A percentile compares a stretch with the other conserved stretches of the same genome.
phyloP scores from a whole-genome alignment of 2,113 vertebrate species.

The Zingel zingel region DNA sequence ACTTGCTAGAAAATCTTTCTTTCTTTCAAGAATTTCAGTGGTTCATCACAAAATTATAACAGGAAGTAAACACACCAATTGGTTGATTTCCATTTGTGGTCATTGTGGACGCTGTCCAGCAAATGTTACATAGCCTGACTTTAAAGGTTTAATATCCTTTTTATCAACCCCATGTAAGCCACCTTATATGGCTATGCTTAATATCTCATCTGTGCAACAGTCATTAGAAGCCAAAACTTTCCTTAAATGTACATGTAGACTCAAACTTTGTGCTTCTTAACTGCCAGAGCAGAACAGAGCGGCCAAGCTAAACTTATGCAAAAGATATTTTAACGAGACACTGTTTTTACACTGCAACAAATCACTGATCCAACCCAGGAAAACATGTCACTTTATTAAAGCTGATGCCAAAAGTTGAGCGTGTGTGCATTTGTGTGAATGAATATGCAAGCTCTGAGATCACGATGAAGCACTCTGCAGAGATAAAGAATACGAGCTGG shows the following conservation, averaged over 20 bases:
- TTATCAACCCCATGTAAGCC: neutral
- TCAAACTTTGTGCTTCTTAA: constrained; percentile 5
- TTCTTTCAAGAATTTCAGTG: neutral
- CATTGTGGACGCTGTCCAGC: neutral
- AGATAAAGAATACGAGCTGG: neutral
- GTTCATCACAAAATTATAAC: neutral
- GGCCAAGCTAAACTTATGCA: constrained; percentile 47
- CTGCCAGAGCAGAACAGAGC: constrained; percentile 42
- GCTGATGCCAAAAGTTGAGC: constrained; percentile 19
- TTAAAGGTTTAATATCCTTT: constrained; percentile 17
- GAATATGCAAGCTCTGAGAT: constrained; percentile 18
- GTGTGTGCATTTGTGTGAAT: neutral
- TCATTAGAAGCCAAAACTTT: constrained; percentile 32
- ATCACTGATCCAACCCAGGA: constrained; percentile 31
- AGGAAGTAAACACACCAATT: neutral
- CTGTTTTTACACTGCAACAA: constrained; percentile 23
- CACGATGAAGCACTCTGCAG: constrained; percentile 2
- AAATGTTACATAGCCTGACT: neutral
- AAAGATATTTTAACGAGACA: constrained; percentile 40
- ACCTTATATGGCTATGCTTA: constrained; percentile 61
- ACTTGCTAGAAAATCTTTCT: no score
- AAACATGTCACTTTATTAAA: constrained; percentile 36
- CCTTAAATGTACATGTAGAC: constrained; percentile 46
- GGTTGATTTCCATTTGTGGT: neutral
- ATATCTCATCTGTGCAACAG: constrained; percentile 24